A percentile compares a stretch with the other conserved stretches of the same genome.
Evolutionary conservation across 2,113 vertebrate species (phyloP).

Genomic region (Synodontis membranacea): DNA sequence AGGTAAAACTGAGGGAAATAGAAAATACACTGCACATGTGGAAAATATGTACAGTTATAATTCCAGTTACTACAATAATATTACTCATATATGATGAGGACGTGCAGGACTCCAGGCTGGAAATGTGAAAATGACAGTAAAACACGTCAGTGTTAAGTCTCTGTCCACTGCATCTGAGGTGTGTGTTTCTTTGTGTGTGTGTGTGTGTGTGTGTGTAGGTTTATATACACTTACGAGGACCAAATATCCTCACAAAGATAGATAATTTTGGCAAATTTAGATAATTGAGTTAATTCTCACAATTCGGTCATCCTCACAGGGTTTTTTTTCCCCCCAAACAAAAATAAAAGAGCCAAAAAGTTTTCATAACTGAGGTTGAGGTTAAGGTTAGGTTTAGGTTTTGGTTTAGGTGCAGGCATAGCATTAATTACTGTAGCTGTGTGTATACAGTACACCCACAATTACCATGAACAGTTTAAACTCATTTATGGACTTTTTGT

Average conservation of each 20-base stretch:
- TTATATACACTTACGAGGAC: too few species aligned
- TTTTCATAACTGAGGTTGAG: too few species aligned
- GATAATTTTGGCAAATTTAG: too few species aligned
- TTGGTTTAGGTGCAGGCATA: too few species aligned
- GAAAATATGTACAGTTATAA: background rate
- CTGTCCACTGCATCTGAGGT: background rate
- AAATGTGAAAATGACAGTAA: background rate
- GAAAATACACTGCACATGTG: background rate
- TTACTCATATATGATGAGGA: background rate
- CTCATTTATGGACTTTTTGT: background rate
- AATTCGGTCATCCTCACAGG: too few species aligned
- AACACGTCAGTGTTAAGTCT: background rate
- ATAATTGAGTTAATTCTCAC: too few species aligned
- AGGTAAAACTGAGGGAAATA: background rate
- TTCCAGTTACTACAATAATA: background rate
- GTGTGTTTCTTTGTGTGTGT: background rate
- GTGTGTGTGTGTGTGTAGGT: too few species aligned
- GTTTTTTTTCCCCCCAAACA: too few species aligned
- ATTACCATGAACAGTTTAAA: background rate
- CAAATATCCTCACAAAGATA: too few species aligned
- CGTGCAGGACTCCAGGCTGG: background rate
- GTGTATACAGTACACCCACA: background rate
- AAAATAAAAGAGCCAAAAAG: too few species aligned
- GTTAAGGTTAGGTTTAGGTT: too few species aligned
- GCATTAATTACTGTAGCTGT: too few species aligned